phyloP scores from a whole-genome alignment of 1,140 invertebrate species.

The Lepidostoma basale region DNA sequence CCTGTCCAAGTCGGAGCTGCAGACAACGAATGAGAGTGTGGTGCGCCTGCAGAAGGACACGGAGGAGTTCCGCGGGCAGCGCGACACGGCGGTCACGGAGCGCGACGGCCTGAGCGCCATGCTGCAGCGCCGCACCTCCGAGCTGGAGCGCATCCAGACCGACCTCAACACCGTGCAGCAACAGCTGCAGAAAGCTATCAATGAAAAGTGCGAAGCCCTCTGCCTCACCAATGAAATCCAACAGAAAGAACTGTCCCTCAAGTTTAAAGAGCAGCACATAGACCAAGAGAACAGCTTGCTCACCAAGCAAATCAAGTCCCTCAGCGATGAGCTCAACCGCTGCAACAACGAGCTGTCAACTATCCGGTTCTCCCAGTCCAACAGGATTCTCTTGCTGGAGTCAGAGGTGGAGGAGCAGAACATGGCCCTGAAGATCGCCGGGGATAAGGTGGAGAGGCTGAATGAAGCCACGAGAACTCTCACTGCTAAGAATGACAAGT shows the following conservation, averaged over 20 bases:
- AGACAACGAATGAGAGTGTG: conserved; percentile 65
- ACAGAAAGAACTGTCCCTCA: conserved; percentile 75
- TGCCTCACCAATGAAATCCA: conserved; percentile 79
- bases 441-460: conserved; percentile 67
- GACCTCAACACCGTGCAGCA: conserved; percentile 68
- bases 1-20: conserved; percentile 65
- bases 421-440: conserved; percentile 75
- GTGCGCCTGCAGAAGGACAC: conserved; percentile 63
- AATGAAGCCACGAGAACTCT: conserved; percentile 72
- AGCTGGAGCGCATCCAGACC: conserved; percentile 70
- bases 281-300: conserved; percentile 79
- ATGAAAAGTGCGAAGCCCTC: conserved; percentile 83
- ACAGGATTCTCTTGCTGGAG: conserved; percentile 74
- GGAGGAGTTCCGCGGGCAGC: conserved; percentile 62
- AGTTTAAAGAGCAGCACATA: conserved; percentile 82
- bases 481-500: conserved; percentile 71
- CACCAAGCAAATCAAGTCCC: conserved; percentile 74
- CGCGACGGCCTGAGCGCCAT: conserved; percentile 72
- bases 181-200: conserved; percentile 71
- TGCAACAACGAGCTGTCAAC: conserved; percentile 78
- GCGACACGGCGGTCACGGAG: conserved; percentile 72
- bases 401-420: conserved; percentile 77
- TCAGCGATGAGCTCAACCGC: conserved; percentile 77
- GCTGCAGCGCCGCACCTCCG: conserved; percentile 70
- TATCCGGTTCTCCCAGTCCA: conserved; percentile 74